phyloP scores from a whole-genome alignment of 2,797 vertebrate genomes.

The Leuciscus waleckii region DNA sequence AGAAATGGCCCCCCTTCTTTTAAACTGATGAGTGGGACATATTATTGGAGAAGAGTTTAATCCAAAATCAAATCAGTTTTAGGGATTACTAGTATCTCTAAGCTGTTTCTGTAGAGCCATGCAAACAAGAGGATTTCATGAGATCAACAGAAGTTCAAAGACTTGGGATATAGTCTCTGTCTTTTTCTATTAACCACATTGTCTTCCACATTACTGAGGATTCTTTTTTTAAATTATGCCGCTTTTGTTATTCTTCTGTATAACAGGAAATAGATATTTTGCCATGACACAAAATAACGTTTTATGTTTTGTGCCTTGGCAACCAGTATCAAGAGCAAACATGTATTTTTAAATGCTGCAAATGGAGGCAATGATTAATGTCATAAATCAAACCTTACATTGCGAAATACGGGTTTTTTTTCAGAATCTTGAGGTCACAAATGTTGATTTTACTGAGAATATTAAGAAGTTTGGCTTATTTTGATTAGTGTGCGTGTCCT shows the following conservation, averaged over 20 bases:
- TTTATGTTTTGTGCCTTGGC: slow-evolving; percentile 25
- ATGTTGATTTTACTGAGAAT: neutral
- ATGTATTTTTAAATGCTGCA: slow-evolving; percentile 13
- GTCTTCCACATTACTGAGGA: slow-evolving; percentile 13
- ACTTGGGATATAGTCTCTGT: slow-evolving; percentile 33
- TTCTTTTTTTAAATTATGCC: slow-evolving; percentile 54
- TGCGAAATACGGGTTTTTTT: neutral
- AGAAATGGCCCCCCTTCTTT: neutral
- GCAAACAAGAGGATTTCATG: slow-evolving; percentile 43
- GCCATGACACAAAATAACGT: neutral
- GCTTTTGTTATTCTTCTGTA: slow-evolving; percentile 18
- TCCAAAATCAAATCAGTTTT: slow-evolving; percentile 13
- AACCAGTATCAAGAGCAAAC: slow-evolving; percentile 21
- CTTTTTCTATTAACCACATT: slow-evolving; percentile 8
- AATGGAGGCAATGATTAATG: neutral
- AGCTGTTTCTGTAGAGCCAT: slow-evolving; percentile 25
- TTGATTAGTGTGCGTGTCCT: neutral
- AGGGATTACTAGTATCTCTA: slow-evolving; percentile 44
- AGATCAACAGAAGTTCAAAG: slow-evolving; percentile 27
- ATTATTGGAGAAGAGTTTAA: slow-evolving; percentile 8
- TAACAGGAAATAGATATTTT: neutral
- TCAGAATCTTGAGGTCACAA: neutral
- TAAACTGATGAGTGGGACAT: neutral
- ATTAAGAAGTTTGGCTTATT: neutral
- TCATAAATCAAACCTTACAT: neutral